These are phyloP conservation scores for Pelodytes ibericus DNA, from an alignment of 2,797 vertebrate species.

Conservation along the genomic window DNA sequence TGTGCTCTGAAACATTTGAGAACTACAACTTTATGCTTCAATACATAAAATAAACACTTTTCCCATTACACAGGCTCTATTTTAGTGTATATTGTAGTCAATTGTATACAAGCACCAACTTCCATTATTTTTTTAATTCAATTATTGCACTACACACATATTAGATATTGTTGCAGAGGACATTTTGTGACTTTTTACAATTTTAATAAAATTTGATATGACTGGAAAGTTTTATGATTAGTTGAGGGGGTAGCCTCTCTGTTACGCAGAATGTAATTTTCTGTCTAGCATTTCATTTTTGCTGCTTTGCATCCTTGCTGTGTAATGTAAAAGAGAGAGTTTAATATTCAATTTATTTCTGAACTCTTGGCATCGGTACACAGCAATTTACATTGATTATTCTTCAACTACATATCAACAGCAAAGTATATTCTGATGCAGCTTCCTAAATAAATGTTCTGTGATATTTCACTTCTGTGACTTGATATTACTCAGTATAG, in stretches of 20 bases:
- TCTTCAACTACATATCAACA: not conserved
- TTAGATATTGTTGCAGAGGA: not conserved
- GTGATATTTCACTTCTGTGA: not conserved
- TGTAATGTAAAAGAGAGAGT: not conserved
- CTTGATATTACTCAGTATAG: not conserved
- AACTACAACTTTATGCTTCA: no score
- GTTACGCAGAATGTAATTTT: not conserved
- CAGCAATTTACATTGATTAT: not conserved
- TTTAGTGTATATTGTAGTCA: no score
- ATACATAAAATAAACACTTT: no score
- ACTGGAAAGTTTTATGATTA: slow-evolving; percentile 1
- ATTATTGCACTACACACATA: not conserved
- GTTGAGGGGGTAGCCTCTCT: not conserved
- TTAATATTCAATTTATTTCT: not conserved
- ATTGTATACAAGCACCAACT: not conserved
- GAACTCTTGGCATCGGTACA: not conserved
- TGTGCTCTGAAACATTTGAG: no score
- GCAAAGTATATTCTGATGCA: not conserved
- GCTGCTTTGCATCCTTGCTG: not conserved
- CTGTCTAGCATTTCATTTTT: not conserved
- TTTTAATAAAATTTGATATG: slow-evolving; percentile 8
- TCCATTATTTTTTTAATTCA: not conserved
- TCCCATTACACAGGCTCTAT: no score
- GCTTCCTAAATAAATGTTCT: not conserved
- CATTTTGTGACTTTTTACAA: not conserved